Percentiles rank a stretch among this genome's conserved stretches.
phyloP scores from a whole-genome alignment of 2,113 vertebrate species.

The Panthera tigris region DNA sequence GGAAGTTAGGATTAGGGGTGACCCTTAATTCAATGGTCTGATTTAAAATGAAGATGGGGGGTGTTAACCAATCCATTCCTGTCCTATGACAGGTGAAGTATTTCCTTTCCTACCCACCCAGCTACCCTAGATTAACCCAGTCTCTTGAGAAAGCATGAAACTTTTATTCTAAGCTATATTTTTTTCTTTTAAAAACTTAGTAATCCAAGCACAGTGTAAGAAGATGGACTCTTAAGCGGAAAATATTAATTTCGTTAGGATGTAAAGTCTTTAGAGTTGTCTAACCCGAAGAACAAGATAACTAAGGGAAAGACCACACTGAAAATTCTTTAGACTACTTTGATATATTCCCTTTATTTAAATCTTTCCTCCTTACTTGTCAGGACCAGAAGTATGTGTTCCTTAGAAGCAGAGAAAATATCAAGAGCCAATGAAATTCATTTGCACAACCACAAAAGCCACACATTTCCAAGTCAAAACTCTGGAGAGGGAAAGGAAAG shows the following conservation, averaged over 20 bases:
- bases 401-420: constrained; percentile 32
- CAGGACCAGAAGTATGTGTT: background rate
- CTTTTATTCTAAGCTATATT: constrained; percentile 29
- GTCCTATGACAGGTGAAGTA: background rate
- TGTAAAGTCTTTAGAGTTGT: background rate
- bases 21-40: background rate
- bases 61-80: background rate
- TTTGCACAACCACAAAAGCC: background rate
- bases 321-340: background rate
- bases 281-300: background rate
- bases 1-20: background rate
- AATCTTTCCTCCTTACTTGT: background rate
- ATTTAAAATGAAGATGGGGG: background rate
- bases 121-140: background rate
- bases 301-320: background rate
- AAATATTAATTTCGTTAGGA: background rate
- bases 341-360: background rate
- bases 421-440: background rate
- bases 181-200: background rate
- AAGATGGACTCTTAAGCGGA: background rate
- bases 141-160: background rate
- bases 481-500: background rate
- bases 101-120: background rate
- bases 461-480: background rate
- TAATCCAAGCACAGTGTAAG: background rate